Evolutionary conservation across 37 sponge, comb jelly and placozoan genomes (phyloP).

Genomic region (Chondrilla cf. caribensis): DNA sequence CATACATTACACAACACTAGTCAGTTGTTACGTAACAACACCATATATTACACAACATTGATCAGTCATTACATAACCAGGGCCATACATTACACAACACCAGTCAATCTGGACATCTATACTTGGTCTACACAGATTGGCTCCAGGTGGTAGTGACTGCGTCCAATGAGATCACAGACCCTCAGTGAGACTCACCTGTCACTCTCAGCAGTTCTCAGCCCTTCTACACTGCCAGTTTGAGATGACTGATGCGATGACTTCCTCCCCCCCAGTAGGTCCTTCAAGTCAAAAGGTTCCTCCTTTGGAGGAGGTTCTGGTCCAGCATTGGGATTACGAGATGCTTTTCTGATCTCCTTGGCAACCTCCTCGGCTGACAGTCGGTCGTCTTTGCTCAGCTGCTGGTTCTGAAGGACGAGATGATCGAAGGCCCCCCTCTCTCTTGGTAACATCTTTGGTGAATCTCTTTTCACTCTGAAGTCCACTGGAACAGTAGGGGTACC

Average conservation of each 20-base stretch:
- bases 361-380: background rate
- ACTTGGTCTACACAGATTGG: no score
- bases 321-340: background rate
- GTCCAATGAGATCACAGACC: no score
- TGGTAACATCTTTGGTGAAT: no score
- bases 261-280: background rate
- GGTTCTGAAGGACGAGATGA: background rate
- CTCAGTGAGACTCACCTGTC: constrained; percentile 8
- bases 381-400: constrained; percentile 7
- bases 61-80: no score
- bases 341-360: background rate
- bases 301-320: background rate
- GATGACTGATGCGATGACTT: background rate
- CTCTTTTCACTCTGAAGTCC: no score
- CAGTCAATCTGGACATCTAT: no score
- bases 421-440: background rate
- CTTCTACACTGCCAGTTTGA: background rate
- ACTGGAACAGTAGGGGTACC: no score
- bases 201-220: background rate
- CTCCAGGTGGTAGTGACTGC: no score
- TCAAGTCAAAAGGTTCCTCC: constrained; percentile 1
- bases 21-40: no score
- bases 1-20: no score
- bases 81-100: no score
- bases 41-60: no score